Conservation (phyloP, 37 sponge, comb jelly and placozoan species). For the Eunapius fragilis region DNA sequence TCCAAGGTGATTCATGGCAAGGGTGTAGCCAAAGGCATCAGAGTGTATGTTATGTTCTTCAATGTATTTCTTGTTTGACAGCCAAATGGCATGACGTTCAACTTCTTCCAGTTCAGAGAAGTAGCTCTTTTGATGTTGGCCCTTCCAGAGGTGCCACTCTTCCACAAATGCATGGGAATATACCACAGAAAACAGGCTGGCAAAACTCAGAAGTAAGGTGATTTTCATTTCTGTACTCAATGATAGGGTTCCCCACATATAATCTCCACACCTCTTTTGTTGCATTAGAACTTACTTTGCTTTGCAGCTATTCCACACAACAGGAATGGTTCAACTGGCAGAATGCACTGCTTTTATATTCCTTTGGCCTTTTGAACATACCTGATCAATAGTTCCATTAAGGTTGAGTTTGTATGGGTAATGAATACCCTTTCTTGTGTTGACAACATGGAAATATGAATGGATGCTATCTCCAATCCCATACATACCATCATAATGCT, state of each 20-base stretch:
- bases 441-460: too few relatives aligned
- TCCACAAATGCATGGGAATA: neutral
- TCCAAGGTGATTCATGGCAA: constrained; percentile 76
- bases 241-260: too few relatives aligned
- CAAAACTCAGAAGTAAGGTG: neutral
- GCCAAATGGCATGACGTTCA: constrained; percentile 46
- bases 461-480: neutral
- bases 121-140: constrained; percentile 51
- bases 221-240: neutral
- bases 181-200: neutral
- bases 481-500: too few relatives aligned
- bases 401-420: neutral
- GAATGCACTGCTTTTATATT: neutral
- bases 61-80: constrained; percentile 74
- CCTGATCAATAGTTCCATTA: neutral
- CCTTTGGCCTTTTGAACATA: neutral
- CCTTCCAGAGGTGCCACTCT: constrained; percentile 74
- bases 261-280: too few relatives aligned
- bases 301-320: too few relatives aligned
- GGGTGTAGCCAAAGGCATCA: constrained; percentile 67
- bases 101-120: constrained; percentile 39
- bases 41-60: constrained; percentile 69
- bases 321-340: neutral
- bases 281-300: too few relatives aligned
- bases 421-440: neutral